Evolutionary conservation across 2,113 vertebrate species (phyloP).

Genomic region (Xiphophorus hellerii): DNA sequence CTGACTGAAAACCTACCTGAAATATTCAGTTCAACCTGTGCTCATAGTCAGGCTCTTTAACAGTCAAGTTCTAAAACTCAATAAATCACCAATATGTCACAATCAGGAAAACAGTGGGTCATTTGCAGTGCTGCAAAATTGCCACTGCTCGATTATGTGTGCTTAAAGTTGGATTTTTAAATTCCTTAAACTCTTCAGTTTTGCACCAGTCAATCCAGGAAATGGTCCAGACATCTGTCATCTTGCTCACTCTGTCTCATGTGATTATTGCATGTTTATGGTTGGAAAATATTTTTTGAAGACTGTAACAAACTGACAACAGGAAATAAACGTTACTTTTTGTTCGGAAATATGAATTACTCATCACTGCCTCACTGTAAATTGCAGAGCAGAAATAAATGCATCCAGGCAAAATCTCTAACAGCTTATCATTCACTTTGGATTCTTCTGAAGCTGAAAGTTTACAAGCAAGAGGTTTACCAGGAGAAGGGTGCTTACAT

Average conservation of each 20-base stretch:
- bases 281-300: neutral
- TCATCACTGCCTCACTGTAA: neutral
- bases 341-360: neutral
- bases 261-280: conserved; percentile 12
- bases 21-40: conserved; percentile 26
- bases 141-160: conserved; percentile 34
- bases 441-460: neutral
- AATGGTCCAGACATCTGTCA: conserved; percentile 56
- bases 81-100: neutral
- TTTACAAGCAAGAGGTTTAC: conserved; percentile 33
- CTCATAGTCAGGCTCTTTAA: conserved; percentile 14
- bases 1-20: conserved; percentile 22
- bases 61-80: conserved; percentile 6
- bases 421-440: neutral
- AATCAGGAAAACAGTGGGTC: neutral
- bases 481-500: conserved; percentile 42
- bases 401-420: neutral
- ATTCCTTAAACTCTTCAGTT: conserved; percentile 35
- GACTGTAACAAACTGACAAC: neutral
- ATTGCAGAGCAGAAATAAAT: neutral
- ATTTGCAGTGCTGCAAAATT: neutral
- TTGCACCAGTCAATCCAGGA: conserved; percentile 29
- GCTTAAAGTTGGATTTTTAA: conserved; percentile 55
- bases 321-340: neutral
- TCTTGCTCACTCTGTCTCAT: conserved; percentile 9